Percentiles rank a stretch among this genome's conserved stretches.
phyloP scores from a whole-genome alignment of 2,113 vertebrate genomes.

The Ptilonorhynchus violaceus region DNA sequence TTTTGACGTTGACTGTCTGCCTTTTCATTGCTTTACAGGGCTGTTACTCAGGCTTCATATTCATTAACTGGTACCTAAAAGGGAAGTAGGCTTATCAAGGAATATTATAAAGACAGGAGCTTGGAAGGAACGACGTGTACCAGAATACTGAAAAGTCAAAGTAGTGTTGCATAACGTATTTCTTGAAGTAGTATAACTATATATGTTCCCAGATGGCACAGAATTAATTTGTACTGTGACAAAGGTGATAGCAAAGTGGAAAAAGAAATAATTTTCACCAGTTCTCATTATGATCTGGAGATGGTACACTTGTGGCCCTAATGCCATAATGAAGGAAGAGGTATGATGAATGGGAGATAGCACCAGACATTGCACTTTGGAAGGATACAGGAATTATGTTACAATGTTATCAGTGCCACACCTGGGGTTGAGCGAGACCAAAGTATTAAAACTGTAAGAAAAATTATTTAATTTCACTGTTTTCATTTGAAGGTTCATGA shows the following conservation, averaged over 20 bases:
- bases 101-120: not conserved
- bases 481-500: not conserved
- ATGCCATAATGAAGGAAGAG: not conserved
- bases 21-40: slow-evolving; percentile 18
- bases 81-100: not conserved
- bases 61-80: slow-evolving; percentile 42
- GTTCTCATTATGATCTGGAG: not conserved
- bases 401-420: not conserved
- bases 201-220: not conserved
- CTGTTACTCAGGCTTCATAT: slow-evolving; percentile 3
- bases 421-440: not conserved
- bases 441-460: not conserved
- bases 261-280: slow-evolving; percentile 33
- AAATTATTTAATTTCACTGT: not conserved
- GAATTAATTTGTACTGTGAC: slow-evolving; percentile 6
- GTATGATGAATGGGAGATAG: not conserved
- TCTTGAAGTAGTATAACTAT: not conserved
- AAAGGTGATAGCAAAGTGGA: slow-evolving; percentile 9
- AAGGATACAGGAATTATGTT: not conserved
- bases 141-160: not conserved
- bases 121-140: not conserved
- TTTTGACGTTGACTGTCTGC: not conserved
- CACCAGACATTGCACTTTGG: not conserved
- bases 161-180: not conserved
- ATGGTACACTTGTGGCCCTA: not conserved